Evolutionary conservation across 1,140 invertebrate genomes (phyloP).

Genomic region (Paracyclopina nana): DNA sequence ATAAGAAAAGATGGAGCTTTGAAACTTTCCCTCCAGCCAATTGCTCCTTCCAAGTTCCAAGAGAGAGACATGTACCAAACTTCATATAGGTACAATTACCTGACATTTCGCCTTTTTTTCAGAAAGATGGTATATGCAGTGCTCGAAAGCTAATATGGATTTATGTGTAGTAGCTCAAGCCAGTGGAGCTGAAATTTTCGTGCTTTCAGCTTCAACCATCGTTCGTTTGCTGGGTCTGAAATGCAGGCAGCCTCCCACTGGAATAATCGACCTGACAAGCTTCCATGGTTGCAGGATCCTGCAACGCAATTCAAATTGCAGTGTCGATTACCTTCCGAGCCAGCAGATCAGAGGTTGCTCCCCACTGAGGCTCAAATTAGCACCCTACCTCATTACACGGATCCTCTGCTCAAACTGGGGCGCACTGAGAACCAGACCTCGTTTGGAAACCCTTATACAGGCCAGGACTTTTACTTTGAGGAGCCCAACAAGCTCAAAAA

Average conservation of each 20-base stretch:
- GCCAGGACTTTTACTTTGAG: neutral
- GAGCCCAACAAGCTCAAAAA: too few species aligned
- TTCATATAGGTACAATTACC: neutral
- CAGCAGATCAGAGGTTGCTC: neutral
- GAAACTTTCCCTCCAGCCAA: neutral
- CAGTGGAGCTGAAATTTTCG: too few species aligned
- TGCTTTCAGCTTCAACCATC: too few species aligned
- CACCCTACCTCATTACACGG: conserved; percentile 9
- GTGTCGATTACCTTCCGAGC: neutral
- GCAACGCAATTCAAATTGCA: conserved; percentile 1
- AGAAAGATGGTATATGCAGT: too few species aligned
- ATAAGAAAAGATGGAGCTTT: too few species aligned
- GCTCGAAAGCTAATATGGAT: too few species aligned
- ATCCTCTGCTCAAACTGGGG: conserved; percentile 1
- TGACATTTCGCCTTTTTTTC: too few species aligned
- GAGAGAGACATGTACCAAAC: neutral
- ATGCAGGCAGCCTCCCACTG: neutral
- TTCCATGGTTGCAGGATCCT: neutral
- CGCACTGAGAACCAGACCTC: conserved; percentile 3
- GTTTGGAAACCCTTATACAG: neutral
- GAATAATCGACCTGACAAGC: neutral
- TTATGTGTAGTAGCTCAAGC: too few species aligned
- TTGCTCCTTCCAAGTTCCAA: neutral
- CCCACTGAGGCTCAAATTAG: conserved; percentile 11
- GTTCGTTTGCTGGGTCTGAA: neutral